A percentile compares a stretch with the other conserved stretches of the same genome.
Evolutionary conservation across 2,113 vertebrate species (phyloP).

Genomic region (Ceuthmochares aereus): DNA sequence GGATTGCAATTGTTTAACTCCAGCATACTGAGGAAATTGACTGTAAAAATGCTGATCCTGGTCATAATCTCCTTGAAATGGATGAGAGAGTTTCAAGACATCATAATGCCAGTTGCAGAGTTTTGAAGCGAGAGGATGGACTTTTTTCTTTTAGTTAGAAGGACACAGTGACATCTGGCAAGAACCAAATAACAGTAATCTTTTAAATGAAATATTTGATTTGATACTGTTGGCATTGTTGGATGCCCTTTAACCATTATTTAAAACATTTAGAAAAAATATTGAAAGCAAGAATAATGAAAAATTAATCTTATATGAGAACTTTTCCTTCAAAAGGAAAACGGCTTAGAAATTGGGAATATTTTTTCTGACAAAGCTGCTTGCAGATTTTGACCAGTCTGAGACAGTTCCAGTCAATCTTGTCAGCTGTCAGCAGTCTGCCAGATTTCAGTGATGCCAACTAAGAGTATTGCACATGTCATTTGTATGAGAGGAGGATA

Average conservation of each 20-base stretch:
- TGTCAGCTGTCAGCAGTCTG: background rate
- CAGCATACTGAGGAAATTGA: background rate
- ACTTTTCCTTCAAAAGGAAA: background rate
- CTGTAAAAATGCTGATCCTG: background rate
- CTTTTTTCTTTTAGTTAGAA: background rate
- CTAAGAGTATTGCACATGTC: background rate
- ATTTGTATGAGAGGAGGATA: background rate
- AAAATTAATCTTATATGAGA: background rate
- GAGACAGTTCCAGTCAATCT: background rate
- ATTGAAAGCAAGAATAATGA: background rate
- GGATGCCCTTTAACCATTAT: background rate
- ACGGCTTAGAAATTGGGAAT: background rate
- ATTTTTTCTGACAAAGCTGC: background rate
- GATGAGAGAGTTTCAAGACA: background rate
- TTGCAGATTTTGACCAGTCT: background rate
- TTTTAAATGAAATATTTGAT: background rate
- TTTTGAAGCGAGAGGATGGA: background rate
- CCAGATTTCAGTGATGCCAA: background rate
- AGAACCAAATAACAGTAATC: background rate
- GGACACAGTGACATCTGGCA: background rate
- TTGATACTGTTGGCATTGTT: background rate
- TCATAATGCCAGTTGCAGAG: background rate
- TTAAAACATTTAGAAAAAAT: background rate
- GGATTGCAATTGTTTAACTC: constrained; percentile 19
- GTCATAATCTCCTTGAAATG: background rate